These are phyloP conservation scores for Microhierax caerulescens DNA, from an alignment of 2,797 vertebrate genomes.

Conservation along the genomic window DNA sequence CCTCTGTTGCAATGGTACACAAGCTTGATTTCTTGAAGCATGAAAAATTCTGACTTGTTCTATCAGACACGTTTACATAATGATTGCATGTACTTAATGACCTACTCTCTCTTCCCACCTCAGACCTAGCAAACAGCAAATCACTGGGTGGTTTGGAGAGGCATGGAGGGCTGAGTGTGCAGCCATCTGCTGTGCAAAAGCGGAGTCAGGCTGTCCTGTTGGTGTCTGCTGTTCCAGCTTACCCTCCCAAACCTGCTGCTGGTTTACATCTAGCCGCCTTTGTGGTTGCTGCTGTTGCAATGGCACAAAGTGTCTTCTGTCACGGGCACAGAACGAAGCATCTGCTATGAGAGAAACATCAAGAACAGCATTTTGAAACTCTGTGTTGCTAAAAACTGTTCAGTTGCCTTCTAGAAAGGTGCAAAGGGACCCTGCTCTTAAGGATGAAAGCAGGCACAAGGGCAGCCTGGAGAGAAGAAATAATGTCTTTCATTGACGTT, in stretches of 20 bases:
- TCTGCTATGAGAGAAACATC: neutral
- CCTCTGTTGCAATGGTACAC: neutral
- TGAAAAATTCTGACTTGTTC: neutral
- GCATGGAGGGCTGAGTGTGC: neutral
- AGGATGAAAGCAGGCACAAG: neutral
- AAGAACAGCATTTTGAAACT: neutral
- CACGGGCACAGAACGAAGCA: neutral
- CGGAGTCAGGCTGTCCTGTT: neutral
- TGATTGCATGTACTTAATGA: neutral
- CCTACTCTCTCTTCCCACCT: neutral
- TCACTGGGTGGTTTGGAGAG: neutral
- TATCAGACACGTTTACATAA: rapidly evolving
- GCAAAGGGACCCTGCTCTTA: neutral
- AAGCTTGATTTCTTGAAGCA: neutral
- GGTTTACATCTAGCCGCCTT: neutral
- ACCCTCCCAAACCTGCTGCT: neutral
- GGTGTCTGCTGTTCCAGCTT: neutral
- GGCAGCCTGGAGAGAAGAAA: neutral
- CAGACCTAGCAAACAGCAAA: neutral
- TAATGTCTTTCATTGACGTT: neutral
- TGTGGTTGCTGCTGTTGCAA: neutral
- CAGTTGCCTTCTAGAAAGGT: neutral
- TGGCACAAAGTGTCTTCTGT: rapidly evolving
- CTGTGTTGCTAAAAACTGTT: neutral
- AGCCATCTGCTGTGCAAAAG: neutral